phyloP scores from a whole-genome alignment of 2,888 invertebrate species.

The Chaitophorus viminalis region DNA sequence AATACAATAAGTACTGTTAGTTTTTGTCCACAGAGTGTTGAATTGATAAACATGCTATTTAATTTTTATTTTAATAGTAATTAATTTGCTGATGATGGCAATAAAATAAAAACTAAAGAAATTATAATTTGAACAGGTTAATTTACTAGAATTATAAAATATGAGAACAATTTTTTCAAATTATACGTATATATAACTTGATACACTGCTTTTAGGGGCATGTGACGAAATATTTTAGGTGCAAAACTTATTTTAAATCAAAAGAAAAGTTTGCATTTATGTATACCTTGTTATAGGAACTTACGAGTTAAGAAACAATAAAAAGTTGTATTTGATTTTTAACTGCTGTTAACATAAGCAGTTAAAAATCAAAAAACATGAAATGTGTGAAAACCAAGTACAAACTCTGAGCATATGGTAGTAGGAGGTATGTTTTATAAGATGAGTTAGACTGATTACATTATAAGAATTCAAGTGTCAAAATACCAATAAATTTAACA shows the following conservation, averaged over 20 bases:
- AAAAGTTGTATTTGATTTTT: not conserved
- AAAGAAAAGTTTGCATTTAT: not conserved
- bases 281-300: conserved; percentile 12
- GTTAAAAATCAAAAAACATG: not conserved
- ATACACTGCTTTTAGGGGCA: not conserved
- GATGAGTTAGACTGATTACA: not conserved
- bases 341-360: no score
- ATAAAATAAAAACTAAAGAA: conserved; percentile 4
- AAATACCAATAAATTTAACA: not conserved
- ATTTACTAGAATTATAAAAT: conserved; percentile 44
- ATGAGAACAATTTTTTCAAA: not conserved
- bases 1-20: not conserved
- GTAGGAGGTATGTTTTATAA: not conserved
- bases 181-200: not conserved
- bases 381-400: not conserved
- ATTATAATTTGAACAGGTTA: not conserved
- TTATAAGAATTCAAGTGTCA: not conserved
- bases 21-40: not conserved
- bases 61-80: not conserved
- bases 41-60: not conserved
- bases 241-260: no score
- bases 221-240: not conserved
- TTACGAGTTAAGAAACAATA: not conserved
- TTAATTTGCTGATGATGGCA: not conserved
- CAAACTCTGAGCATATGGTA: not conserved